Evolutionary conservation across 2,888 invertebrate species (phyloP), one percentile per base, ranked within the genome.

Genomic region (Torymus texanus): DNA sequence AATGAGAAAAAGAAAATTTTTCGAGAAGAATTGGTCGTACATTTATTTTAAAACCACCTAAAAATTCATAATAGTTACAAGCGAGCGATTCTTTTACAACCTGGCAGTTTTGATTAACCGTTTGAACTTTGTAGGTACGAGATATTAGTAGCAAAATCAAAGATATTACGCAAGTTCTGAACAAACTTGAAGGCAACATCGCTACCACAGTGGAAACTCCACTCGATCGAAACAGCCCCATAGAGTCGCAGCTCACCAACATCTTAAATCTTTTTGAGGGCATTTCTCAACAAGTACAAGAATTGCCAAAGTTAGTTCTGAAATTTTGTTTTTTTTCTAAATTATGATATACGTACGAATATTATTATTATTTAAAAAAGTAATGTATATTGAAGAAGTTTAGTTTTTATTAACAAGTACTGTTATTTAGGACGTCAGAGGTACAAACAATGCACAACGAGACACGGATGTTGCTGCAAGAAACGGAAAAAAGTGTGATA

Each of bases 361-460:
- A 4, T 3, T 18, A 51, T 16, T 13, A 24, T 24, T 10, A 18
- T 29, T 3, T 29, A 2, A 5, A 29, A 0, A 29, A 41, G 10
- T 8, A 41, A 41, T 41, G 1, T 41, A 41, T 1, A 8, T 8
- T 41, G 10, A 41, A 41, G 0, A 41, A 8, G 5, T 41, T 41
- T 8, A 41, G 41, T 41, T 8, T 41, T 41, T 8, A 41, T 41
- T 41, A 41, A 41, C 41, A 41, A 41, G 41, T 41, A 41, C 41
- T 41, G 5, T 41, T 41, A 5, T 41, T n/a, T 68, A 90, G 90
- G 29, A 75, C 82, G 13, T 84, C 89, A 0, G 93, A 94, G 79
- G 88, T 95, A 1, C 91, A 92, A 77, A 89, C 90, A 13, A 87
- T 93, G 53, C 92, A 93, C 81, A 95, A 95, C 87, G 91, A 92